Evolutionary conservation across 2,888 invertebrate species (phyloP), one percentile per base, ranked within the genome.

Genomic region (Spatulosminthurus flaviceps): DNA sequence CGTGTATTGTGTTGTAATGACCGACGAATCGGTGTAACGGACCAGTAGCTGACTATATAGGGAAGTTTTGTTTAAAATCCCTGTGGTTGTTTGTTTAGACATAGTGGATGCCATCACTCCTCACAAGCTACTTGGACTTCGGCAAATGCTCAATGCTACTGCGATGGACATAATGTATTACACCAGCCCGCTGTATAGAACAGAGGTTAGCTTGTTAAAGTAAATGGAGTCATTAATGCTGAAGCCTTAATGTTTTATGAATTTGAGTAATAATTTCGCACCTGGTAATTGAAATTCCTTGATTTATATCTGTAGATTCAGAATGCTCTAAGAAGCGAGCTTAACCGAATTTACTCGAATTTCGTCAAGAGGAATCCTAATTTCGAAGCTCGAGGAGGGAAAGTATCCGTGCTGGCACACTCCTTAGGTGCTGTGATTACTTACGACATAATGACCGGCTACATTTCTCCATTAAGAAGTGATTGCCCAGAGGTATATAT

Each of bases 111-210:
- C 90, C 7, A 91, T 92, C 70, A 92, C 92, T 24, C 92, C 92
- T 22, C 90, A 90, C 81, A 91, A 91, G 85, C 90, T 92, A 83
- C 88, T 90, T 81, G 90, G 90, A 80, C 89, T 93, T 85, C 88
- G 92, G 51, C 89, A 90, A 79, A 89, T 92, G 80, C 88, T 92
- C 74, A 92, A 93, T 87, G 90, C 91, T 43, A 92, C 92, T 64
- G 92, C 92, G 43, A 92, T 93, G 92, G 92, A 93, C 86, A 91
- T 93, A 82, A 89, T 93, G 87, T 93, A 93, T 86, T 93, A 93
- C 86, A 92, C 92, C 69, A 92, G 92, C 87, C 92, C 92, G 19
- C 87, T 92, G 1, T 93, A 92, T 86, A 89, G 92, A 81, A 89
- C 90, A 67, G 92, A 93, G 89, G 91, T 92, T 81, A 81, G 81